A percentile compares a stretch with the other conserved stretches of the same genome.
These are phyloP conservation scores for Sipha maydis DNA, from an alignment of 2,888 invertebrate genomes.

Conservation along the genomic window DNA sequence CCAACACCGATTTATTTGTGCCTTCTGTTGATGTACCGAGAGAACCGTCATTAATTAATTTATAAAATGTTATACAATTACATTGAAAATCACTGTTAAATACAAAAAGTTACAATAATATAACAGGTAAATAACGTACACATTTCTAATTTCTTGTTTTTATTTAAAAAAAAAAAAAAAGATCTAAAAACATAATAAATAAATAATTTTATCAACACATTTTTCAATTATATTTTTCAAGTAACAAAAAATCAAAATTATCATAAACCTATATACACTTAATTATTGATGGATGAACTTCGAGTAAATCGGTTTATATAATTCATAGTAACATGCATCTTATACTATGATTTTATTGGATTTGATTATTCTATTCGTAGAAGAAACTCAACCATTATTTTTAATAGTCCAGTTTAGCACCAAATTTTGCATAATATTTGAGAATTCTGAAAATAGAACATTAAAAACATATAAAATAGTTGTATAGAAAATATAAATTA, in stretches of 20 bases:
- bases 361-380: not conserved
- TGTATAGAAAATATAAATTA: not conserved
- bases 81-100: no score
- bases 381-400: not conserved
- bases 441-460: conserved; percentile 51
- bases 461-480: no score
- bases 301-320: not conserved
- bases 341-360: not conserved
- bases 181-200: not conserved
- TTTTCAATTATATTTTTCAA: not conserved
- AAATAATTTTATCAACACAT: not conserved
- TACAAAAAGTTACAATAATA: no score
- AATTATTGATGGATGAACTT: not conserved
- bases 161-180: not conserved
- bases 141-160: not conserved
- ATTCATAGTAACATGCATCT: not conserved
- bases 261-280: not conserved
- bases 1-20: no score
- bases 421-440: conserved; percentile 40
- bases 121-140: not conserved
- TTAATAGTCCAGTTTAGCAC: conserved; percentile 6
- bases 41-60: no score
- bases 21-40: no score
- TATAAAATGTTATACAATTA: no score
- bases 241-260: conserved; percentile 17